Percentiles rank a stretch among this genome's conserved stretches.
These are phyloP conservation scores for Drosophila ficusphila DNA, from an alignment of 1,140 invertebrate genomes.

Conservation along the genomic window DNA sequence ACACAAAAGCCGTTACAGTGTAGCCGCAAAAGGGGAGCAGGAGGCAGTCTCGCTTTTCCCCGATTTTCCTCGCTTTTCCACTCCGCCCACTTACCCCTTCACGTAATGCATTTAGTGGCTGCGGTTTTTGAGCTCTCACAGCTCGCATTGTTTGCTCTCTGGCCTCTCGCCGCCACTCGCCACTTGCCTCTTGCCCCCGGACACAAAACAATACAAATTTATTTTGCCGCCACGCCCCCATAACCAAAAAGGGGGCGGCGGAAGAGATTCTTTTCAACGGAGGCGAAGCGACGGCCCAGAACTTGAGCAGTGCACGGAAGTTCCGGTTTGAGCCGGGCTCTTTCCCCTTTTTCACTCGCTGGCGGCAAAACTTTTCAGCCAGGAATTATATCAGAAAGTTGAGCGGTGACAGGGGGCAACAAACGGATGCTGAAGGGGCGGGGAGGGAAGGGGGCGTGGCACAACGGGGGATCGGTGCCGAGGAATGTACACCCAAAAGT, in stretches of 20 bases:
- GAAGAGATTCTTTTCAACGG: slow-evolving; percentile 51
- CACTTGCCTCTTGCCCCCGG: slow-evolving; percentile 48
- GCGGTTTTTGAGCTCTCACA: slow-evolving; percentile 76
- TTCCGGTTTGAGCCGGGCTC: slow-evolving; percentile 57
- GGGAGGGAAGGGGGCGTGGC: too few relatives aligned
- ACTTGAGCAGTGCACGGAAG: slow-evolving; percentile 78
- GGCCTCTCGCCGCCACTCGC: slow-evolving; percentile 60
- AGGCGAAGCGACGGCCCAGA: slow-evolving; percentile 65
- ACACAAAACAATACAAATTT: slow-evolving; percentile 76
- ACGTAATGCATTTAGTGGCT: slow-evolving; percentile 81
- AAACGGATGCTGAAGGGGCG: slow-evolving; percentile 16
- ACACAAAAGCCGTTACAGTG: slow-evolving; percentile 77
- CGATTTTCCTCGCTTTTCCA: slow-evolving; percentile 13
- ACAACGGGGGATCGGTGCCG: slow-evolving; percentile 6
- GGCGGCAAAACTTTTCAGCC: slow-evolving; percentile 48
- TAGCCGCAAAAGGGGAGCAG: slow-evolving; percentile 61
- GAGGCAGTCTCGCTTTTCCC: slow-evolving; percentile 22
- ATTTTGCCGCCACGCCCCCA: slow-evolving; percentile 54
- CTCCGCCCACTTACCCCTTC: not conserved
- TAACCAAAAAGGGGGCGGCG: not conserved
- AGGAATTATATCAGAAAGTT: slow-evolving; percentile 47
- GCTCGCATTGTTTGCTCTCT: slow-evolving; percentile 74
- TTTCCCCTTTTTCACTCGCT: slow-evolving; percentile 11
- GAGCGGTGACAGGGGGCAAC: not conserved
- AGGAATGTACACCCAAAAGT: slow-evolving; percentile 51